Evolutionary conservation across 2,888 invertebrate species (phyloP), one percentile per base, ranked within the genome.

Genomic region (Ceratothoa steindachneri): DNA sequence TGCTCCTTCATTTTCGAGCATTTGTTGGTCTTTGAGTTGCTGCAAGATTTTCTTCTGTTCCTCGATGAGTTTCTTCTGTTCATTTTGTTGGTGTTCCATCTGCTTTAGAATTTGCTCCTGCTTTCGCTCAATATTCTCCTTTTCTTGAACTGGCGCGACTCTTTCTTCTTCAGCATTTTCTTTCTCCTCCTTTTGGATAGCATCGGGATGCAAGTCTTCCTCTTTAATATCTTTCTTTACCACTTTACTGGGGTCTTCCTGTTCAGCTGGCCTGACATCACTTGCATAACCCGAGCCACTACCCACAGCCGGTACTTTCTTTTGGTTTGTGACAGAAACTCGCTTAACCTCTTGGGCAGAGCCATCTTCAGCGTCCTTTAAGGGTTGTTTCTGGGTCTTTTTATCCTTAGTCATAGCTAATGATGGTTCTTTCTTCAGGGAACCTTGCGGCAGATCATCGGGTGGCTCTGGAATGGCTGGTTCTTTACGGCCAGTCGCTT

Each of bases 41-140:
- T 78, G 30, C 2, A 80, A 74, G 29, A 80, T 71, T 66, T 76
- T 69, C 52, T 80, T 80, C 70, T 78, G 75, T 51, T 76, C 76
- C 9, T 73, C 76, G 1, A 80, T 66, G 51, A 80, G 71, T 31
- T 74, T 52, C 67, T 78, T 69, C 67, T 80, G 80, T 51, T 78
- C 76, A 53, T 76, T 69, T 41, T 78, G 73, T 67, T 77, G 77
- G 30, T 72, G 75, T 64, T 77, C 76, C 52, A 80, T 77, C 53
- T 78, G 73, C 55, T 80, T 31, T 41, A 80, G 68, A 28, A 80
- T 24, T 22, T 69, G 68, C 31, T 72, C 77, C 53, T 80, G 75
- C 64, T 77, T 75, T 24, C 60, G 51, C 29, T 77, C 72, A 12
- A 73, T 66, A 3, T 66, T 60, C 19, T 69, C 73, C 31, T 55